These are phyloP conservation scores for Lepidurus arcticus DNA, from an alignment of 1,140 invertebrate genomes.

Conservation along the genomic window DNA sequence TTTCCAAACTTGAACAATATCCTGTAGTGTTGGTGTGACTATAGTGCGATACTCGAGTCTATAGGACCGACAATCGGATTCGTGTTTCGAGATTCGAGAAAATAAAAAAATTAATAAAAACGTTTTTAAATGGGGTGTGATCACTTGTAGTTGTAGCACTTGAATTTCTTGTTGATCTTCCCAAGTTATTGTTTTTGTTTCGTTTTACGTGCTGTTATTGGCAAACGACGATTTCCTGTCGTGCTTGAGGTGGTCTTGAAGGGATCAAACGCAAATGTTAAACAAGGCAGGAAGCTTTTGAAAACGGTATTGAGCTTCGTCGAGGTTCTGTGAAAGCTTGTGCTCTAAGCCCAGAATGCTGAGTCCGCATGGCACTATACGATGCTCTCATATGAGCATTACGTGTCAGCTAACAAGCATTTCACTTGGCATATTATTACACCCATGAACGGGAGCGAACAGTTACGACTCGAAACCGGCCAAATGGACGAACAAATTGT, in stretches of 20 bases:
- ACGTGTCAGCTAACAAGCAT: constrained; percentile 19
- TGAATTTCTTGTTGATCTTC: not conserved
- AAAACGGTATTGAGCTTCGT: not conserved
- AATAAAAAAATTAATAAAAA: not conserved
- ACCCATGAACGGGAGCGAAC: not conserved
- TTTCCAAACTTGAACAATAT: too few species aligned
- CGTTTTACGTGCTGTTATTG: not conserved
- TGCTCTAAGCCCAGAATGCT: constrained; percentile 11
- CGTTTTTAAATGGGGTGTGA: not conserved
- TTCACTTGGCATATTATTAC: constrained; percentile 16
- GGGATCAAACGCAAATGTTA: constrained; percentile 1
- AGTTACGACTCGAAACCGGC: not conserved
- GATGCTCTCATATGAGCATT: constrained; percentile 14
- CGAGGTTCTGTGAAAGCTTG: not conserved
- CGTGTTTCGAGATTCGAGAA: not conserved
- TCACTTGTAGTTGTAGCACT: constrained; percentile 1
- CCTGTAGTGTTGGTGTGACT: too few species aligned
- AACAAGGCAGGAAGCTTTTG: not conserved
- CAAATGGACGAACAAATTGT: not conserved
- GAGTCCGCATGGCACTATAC: constrained; percentile 7
- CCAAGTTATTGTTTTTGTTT: not conserved
- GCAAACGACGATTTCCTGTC: not conserved
- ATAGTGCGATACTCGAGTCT: not conserved
- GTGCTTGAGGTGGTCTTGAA: not conserved
- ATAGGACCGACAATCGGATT: not conserved